Conservation (phyloP, 2,888 invertebrate species). For the Aethes cnicana region DNA sequence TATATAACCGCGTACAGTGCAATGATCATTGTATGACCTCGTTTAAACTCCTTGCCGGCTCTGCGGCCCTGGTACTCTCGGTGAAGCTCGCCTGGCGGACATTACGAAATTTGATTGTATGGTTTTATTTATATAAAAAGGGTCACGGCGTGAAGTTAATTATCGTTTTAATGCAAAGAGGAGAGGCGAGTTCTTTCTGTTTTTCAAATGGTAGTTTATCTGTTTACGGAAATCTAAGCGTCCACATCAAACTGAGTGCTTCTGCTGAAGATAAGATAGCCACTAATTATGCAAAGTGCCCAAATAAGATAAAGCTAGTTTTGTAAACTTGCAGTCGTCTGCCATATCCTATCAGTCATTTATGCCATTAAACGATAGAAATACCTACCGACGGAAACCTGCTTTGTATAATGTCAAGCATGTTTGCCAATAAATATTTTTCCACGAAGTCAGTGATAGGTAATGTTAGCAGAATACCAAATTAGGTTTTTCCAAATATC, state of each 20-base stretch:
- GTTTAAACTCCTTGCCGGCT: conserved; percentile 7
- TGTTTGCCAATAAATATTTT: no score
- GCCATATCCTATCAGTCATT: conserved; percentile 4
- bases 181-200: background rate
- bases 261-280: conserved; percentile 8
- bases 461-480: no score
- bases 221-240: conserved; percentile 3
- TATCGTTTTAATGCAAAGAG: conserved; percentile 1
- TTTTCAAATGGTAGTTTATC: background rate
- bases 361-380: no score
- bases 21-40: conserved; percentile 23
- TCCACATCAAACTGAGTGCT: background rate
- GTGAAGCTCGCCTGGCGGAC: conserved; percentile 19
- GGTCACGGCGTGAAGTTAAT: conserved; percentile 4
- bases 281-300: background rate
- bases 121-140: conserved; percentile 11
- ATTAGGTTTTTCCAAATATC: no score
- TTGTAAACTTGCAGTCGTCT: background rate
- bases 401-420: no score
- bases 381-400: no score
- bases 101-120: conserved; percentile 13
- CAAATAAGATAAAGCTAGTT: conserved; percentile 2
- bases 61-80: conserved; percentile 19
- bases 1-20: conserved; percentile 27
- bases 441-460: no score